Evolutionary conservation across 1,140 invertebrate species (phyloP), one percentile per base, ranked within the genome.

Genomic region (Trichoplusia ni): DNA sequence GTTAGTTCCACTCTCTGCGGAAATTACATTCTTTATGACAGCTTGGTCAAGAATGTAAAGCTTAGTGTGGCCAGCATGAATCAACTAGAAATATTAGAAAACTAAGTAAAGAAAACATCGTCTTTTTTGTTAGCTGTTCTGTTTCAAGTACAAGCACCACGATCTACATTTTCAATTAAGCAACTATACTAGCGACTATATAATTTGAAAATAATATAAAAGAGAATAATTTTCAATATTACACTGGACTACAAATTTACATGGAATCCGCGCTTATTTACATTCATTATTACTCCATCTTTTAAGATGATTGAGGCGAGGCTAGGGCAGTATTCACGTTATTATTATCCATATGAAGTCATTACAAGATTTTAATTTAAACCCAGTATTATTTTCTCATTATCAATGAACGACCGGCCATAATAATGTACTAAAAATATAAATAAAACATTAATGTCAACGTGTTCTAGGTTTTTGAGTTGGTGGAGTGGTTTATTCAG

Each of bases 341-440:
- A 73, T 70, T 70, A 64, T 62, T 67, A 9, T 14, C 47, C 23
- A 31, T 64, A 72, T 69, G 58, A 66, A 73, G 61, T 66, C 59
- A 69, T 70, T 65, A 70, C 49, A 64, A 63, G 46, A 35, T 65
- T 69, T 67, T 68, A 66, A 71, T 59, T 71, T 58, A 58, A 69
- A 21, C 23, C 44, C 25, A 53, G 51, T 66, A 76, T 73, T 71
- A 73, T 76, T 68, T 68, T 68, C 37, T 56, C 71, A 76, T 76
- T 64, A 76, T 61, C 62, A 60, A 61, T 64, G 42, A 49, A 9
- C 53, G 19, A 14, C 21, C 59, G 31, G 38, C 29, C 46, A 37
- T 63, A 60, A 63, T 47, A 47, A 29, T 13, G 18, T 37, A 19
- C 25, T 37, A 27, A 27, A 40, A 42, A 37, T 60, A 67, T 44